phyloP scores from a whole-genome alignment of 1,140 invertebrate genomes.

The Lepidurus arcticus region DNA sequence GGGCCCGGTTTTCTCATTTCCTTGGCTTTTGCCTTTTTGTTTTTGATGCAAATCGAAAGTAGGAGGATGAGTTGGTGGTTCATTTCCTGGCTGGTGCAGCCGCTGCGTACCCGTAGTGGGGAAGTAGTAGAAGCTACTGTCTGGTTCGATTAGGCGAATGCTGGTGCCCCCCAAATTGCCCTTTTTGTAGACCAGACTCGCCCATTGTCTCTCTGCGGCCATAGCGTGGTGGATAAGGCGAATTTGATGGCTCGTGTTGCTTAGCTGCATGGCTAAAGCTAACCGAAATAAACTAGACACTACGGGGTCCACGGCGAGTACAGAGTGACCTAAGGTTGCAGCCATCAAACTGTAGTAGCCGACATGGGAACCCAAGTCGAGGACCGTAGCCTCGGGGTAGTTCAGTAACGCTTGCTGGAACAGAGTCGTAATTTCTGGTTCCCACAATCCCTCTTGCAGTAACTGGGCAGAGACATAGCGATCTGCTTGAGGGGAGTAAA shows the following conservation, averaged over 20 bases:
- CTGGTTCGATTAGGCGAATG: constrained; percentile 35
- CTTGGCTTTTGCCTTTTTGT: background rate
- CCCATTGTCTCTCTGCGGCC: constrained; percentile 37
- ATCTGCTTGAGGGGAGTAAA: constrained; percentile 38
- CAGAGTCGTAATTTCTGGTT: constrained; percentile 40
- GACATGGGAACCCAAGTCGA: constrained; percentile 43
- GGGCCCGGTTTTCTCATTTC: background rate
- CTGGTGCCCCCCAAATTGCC: constrained; percentile 41
- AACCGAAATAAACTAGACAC: constrained; percentile 39
- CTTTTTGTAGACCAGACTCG: constrained; percentile 36
- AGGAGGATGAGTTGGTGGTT: background rate
- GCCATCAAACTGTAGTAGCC: constrained; percentile 42
- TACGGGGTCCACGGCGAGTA: constrained; percentile 42
- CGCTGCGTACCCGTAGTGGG: background rate
- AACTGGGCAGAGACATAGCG: constrained; percentile 41
- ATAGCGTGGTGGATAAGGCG: constrained; percentile 40
- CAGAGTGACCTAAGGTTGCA: constrained; percentile 39
- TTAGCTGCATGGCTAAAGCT: constrained; percentile 37
- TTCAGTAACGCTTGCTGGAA: constrained; percentile 37
- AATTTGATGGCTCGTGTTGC: constrained; percentile 37
- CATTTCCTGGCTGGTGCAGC: background rate
- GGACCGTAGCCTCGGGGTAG: constrained; percentile 37
- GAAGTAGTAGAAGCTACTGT: constrained; percentile 6
- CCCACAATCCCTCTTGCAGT: constrained; percentile 40
- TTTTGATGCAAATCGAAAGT: background rate